Base-by-base conservation (phyloP, 2,113 vertebrate species). In the Cathartes aura region DNA sequence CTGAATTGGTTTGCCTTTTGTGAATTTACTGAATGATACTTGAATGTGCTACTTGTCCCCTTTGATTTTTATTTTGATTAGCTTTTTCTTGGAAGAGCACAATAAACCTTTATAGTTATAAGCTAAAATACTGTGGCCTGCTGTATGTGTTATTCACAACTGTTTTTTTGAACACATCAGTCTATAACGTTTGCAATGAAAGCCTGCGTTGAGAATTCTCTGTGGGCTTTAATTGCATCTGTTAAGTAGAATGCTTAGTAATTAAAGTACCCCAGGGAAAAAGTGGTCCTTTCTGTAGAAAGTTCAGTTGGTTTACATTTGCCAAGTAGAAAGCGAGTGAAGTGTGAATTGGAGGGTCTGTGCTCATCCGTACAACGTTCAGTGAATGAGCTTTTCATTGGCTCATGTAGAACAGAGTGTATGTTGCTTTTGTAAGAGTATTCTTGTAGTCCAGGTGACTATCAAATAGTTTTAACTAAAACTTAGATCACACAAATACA, bases 21-120 rank as follows among this genome's bases (percentile, higher is more conserved):
- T 94, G 76, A 30, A 42, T 94, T 93, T 55, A 40, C 43, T 80
- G 95, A 93, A 71, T 53, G 29, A 67, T 75, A 58, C 47, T 52
- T 91, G 50, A 93, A 97, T 96, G 89, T 92, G 79, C 86, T 93
- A 43, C 62, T 87, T 94, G 80, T 95, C 60, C 48, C 62, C 45
- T 93, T 92, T 71, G 70, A 48, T 76, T 91, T 90, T 94, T 56
- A 67, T 93, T 95, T 82, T 92, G 59, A 87, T 92, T 56, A 81
- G 64, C 62, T 89, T 84, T 90, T 74, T 81, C 76, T 92, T 92
- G 70, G 66, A 42, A 81, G 64, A 97, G 86, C 34, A 91, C 72
- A 94, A 59, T 43, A 81, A 91, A 87, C 82, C 86, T 96, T 66
- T 97, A 62, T 82, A 66, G 63, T 62, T 94, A 6, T 15, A 76